Percentiles rank a stretch among this genome's conserved stretches.
These are phyloP conservation scores for Sorex maritimensis DNA, from an alignment of 2,797 vertebrate species.

Conservation along the genomic window DNA sequence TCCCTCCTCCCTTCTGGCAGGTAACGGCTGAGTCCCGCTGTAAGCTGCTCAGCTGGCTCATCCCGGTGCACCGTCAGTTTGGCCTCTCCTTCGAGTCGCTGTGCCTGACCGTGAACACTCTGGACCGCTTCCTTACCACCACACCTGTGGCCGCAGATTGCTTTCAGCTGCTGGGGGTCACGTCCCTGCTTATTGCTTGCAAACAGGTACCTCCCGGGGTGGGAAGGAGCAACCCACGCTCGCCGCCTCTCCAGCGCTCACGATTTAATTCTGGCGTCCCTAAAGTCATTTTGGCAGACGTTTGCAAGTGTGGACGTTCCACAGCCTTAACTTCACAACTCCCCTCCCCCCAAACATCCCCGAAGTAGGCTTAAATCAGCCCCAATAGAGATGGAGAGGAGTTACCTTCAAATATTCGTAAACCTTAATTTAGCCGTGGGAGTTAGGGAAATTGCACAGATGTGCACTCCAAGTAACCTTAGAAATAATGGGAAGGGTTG, in stretches of 20 bases:
- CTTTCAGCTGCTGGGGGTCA: slow-evolving; percentile 97
- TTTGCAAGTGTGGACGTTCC: not conserved
- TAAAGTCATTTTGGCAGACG: not conserved
- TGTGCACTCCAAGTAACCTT: not conserved
- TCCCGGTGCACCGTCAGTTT: slow-evolving; percentile 94
- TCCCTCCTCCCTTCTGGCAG: slow-evolving; percentile 86
- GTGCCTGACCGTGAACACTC: slow-evolving; percentile 95
- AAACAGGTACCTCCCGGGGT: slow-evolving; percentile 93
- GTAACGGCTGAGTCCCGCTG: slow-evolving; percentile 95
- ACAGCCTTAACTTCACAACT: not conserved
- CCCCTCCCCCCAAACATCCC: not conserved
- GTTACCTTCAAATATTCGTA: not conserved
- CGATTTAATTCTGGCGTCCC: not conserved
- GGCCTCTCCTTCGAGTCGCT: slow-evolving; percentile 95
- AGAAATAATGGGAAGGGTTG: not conserved
- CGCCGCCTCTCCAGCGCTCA: fast-evolving
- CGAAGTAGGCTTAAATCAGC: not conserved
- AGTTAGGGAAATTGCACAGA: not conserved
- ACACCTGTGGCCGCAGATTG: slow-evolving; percentile 96
- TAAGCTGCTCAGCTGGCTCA: slow-evolving; percentile 97
- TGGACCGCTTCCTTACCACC: slow-evolving; percentile 96
- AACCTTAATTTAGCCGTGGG: not conserved
- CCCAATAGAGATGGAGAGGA: not conserved
- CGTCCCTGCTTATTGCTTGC: slow-evolving; percentile 95
- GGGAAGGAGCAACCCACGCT: not conserved